Evolutionary conservation across 2,888 invertebrate genomes (phyloP), one percentile per base, ranked within the genome.

Genomic region (Athetis lepigone): DNA sequence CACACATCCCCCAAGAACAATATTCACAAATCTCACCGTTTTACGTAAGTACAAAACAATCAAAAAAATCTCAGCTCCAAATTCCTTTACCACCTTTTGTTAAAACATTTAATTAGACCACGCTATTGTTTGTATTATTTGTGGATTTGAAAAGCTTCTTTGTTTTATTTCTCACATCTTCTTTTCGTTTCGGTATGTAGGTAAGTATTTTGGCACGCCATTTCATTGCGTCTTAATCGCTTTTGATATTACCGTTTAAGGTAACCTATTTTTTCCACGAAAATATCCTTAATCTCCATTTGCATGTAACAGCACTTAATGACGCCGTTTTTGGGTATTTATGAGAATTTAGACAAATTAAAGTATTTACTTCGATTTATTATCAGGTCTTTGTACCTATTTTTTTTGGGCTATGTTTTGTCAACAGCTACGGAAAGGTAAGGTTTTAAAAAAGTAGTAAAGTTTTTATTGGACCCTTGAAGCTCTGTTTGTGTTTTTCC

Each of bases 1-100:
- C 60, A 97, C 97, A 45, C 97, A 97, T 92, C 97, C 97, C 21
- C 97, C 97, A 23, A 96, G 97, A 80, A 97, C 97, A 77, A 96
- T 97, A 85, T 96, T 97, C 83, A 96, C 97, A 67, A 97, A 97
- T 86, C 95, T 97, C 77, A 97, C 97, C 75, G 96, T 97, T 80
- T 93, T 97, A 86, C 97, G 97, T 97, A 95, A 96, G 95, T 93
- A 54, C 52, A 39, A 27, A 23, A 11, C 8, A 33, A 29, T 58
- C 16, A 23, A 54, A 13, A 19, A 42, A 47, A 42, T 45, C 29
- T 27, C 40, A 6, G 0, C 8, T 45, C 36, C 45, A 2, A 16
- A 59, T 39, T 49, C 3, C 40, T 36, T 57, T 47, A n/a, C 27
- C 0, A 18, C 51, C 29, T 56, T 58, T 49, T 40, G 21, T 45